A percentile compares a stretch with the other conserved stretches of the same genome.
phyloP scores from a whole-genome alignment of 2,797 vertebrate genomes.

The Arctocebus calabarensis region DNA sequence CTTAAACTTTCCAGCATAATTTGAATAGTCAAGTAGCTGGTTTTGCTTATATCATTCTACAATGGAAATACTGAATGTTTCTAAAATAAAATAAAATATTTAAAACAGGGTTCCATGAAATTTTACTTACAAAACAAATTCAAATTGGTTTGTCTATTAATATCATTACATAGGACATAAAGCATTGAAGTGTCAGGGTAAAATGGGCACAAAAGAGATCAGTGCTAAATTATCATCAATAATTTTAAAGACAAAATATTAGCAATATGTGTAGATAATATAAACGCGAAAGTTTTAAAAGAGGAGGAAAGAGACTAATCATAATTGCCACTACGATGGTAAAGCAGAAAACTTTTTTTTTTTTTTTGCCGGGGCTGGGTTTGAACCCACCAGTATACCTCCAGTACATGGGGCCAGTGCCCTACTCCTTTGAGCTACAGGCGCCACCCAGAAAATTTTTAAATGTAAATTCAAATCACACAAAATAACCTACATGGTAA shows the following conservation, averaged over 20 bases:
- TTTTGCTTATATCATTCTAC: slow-evolving; percentile 28
- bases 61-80: slow-evolving; percentile 23
- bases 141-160: slow-evolving; percentile 19
- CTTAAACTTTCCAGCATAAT: not conserved
- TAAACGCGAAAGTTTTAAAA: slow-evolving; percentile 15
- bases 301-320: not conserved
- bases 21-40: not conserved
- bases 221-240: not conserved
- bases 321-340: not conserved
- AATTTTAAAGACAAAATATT: not conserved
- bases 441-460: not conserved
- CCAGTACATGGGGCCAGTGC: too few species aligned
- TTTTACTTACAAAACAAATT: slow-evolving; percentile 53
- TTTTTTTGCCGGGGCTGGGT: too few species aligned
- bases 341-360: not conserved
- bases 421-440: too few species aligned
- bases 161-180: not conserved
- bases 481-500: slow-evolving; percentile 30
- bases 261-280: not conserved
- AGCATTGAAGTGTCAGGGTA: not conserved
- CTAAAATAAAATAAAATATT: slow-evolving; percentile 43
- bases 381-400: too few species aligned
- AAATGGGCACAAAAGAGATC: slow-evolving; percentile 18
- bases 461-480: not conserved
- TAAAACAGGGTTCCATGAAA: slow-evolving; percentile 42